Evolutionary conservation across 2,113 vertebrate species (phyloP).

Genomic region (Porphyrio hochstetteri): DNA sequence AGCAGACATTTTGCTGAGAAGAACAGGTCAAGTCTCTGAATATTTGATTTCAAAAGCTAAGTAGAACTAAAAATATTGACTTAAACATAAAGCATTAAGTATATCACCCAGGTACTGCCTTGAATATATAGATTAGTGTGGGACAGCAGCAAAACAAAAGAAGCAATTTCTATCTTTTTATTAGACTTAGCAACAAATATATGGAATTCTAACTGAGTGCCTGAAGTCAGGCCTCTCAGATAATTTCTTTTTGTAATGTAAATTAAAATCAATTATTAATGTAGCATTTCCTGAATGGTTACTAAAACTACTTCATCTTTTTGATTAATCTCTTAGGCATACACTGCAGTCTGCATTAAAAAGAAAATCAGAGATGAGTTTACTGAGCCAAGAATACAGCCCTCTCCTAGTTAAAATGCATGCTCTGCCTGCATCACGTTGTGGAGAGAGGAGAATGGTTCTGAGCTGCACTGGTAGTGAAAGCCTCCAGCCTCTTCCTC

Average conservation of each 20-base stretch:
- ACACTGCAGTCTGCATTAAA: not conserved
- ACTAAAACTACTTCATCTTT: not conserved
- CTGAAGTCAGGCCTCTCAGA: not conserved
- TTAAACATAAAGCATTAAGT: not conserved
- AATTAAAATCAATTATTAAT: constrained; percentile 23
- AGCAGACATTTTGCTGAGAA: not conserved
- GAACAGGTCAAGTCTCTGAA: not conserved
- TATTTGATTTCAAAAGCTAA: not conserved
- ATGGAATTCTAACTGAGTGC: not conserved
- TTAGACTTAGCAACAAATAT: not conserved
- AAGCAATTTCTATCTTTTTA: not conserved
- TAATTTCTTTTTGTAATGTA: constrained; percentile 3
- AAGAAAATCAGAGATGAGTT: not conserved
- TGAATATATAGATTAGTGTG: not conserved
- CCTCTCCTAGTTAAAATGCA: not conserved
- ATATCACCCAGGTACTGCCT: not conserved
- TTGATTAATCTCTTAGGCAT: not conserved
- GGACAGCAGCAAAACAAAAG: not conserved
- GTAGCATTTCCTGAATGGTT: not conserved
- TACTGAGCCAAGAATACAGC: not conserved
- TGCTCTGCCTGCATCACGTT: not conserved
- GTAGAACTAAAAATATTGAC: not conserved
- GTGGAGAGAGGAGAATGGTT: not conserved
- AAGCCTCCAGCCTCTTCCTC: not conserved
- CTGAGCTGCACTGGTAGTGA: not conserved